These are phyloP conservation scores for Megalonaias nervosa DNA, from an alignment of 1,140 invertebrate genomes.

Conservation along the genomic window DNA sequence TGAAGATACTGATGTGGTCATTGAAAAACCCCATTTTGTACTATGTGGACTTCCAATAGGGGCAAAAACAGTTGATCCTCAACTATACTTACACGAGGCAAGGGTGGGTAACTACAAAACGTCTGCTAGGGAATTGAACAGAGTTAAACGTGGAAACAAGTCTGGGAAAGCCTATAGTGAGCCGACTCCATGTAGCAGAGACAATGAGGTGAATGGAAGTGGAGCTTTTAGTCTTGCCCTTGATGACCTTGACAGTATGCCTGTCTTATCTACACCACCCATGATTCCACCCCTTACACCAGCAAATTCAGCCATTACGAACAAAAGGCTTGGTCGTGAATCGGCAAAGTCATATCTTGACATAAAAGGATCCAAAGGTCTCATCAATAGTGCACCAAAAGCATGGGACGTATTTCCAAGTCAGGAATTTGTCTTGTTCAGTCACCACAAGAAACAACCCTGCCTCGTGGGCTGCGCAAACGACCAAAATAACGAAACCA, in stretches of 20 bases:
- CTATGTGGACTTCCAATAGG: conserved; percentile 34
- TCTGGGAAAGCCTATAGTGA: conserved; percentile 16
- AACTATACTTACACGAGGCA: conserved; percentile 31
- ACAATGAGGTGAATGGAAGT: conserved; percentile 4
- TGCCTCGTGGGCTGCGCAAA: conserved; percentile 5
- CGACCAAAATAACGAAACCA: conserved; percentile 5
- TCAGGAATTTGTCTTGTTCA: background rate
- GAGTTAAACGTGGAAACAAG: conserved; percentile 13
- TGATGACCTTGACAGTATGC: conserved; percentile 1
- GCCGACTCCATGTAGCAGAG: background rate
- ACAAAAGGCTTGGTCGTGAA: conserved; percentile 5
- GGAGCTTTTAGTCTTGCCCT: conserved; percentile 14
- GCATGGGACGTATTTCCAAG: conserved; percentile 5
- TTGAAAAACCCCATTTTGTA: conserved; percentile 36
- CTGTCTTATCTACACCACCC: conserved; percentile 4
- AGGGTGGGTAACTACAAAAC: conserved; percentile 34
- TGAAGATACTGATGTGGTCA: conserved; percentile 4
- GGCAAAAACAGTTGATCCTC: conserved; percentile 27
- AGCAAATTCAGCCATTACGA: conserved; percentile 15
- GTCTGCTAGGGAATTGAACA: conserved; percentile 25
- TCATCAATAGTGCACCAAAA: conserved; percentile 8
- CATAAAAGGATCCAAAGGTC: background rate
- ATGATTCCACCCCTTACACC: conserved; percentile 32
- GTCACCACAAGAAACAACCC: conserved; percentile 20
- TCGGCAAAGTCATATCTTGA: background rate